A percentile compares a stretch with the other conserved stretches of the same genome.
phyloP scores from a whole-genome alignment of 2,113 vertebrate genomes.

The Toxotes jaculatrix region DNA sequence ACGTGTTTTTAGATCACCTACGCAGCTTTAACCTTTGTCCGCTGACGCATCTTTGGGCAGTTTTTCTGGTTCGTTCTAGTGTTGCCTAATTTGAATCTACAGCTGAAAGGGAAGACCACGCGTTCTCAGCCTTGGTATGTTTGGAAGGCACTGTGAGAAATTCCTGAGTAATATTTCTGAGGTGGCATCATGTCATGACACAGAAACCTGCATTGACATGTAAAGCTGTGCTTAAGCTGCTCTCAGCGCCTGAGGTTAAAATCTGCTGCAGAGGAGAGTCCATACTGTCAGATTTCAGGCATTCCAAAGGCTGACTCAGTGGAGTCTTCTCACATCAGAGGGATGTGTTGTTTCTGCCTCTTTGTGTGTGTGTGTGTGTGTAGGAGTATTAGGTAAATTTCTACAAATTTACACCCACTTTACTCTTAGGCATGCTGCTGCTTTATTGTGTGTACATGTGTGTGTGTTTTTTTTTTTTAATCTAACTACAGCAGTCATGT shows the following conservation, averaged over 20 bases:
- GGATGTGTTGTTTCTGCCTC: conserved; percentile 13
- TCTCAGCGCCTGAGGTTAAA: conserved; percentile 18
- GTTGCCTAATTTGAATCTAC: conserved; percentile 27
- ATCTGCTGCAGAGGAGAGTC: conserved; percentile 19
- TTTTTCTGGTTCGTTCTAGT: conserved; percentile 16
- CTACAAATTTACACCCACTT: conserved; percentile 29
- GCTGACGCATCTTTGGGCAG: not conserved
- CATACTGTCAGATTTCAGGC: conserved; percentile 19
- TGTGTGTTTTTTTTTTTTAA: conserved; percentile 1
- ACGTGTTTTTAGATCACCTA: not conserved
- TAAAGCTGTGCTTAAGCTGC: conserved; percentile 39
- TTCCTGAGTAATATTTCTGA: conserved; percentile 60
- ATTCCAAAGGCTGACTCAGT: conserved; percentile 57
- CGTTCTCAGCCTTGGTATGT: conserved; percentile 44
- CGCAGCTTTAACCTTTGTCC: not conserved
- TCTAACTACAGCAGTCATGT: not conserved
- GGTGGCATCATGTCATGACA: conserved; percentile 66
- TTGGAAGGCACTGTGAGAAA: conserved; percentile 44
- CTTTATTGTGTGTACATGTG: conserved; percentile 10
- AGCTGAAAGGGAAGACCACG: conserved; percentile 12
- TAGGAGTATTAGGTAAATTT: not conserved
- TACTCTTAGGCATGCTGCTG: conserved; percentile 14
- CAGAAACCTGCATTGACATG: conserved; percentile 55
- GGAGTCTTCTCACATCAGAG: conserved; percentile 44
- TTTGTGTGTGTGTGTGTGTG: conserved; percentile 16